phyloP scores from a whole-genome alignment of 2,888 invertebrate species.

The Ditula angustiorana region DNA sequence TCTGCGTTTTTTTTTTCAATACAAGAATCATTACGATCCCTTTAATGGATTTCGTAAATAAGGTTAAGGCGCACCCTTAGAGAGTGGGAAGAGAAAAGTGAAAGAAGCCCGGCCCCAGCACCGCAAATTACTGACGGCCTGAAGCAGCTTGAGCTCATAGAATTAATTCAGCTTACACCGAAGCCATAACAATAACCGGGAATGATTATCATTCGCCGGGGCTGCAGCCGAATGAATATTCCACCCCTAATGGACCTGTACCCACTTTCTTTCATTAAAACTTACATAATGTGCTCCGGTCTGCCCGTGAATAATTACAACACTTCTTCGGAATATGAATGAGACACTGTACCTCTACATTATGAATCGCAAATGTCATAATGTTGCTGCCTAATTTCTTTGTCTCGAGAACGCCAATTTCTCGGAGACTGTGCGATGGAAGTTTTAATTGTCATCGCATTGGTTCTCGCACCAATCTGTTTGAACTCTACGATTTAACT shows the following conservation, averaged over 20 bases:
- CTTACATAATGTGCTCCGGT: constrained; percentile 63
- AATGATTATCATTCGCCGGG: constrained; percentile 63
- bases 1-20: neutral
- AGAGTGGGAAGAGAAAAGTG: constrained; percentile 26
- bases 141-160: constrained; percentile 59
- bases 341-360: constrained; percentile 26
- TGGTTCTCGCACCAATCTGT: constrained; percentile 9
- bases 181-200: constrained; percentile 66
- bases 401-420: constrained; percentile 14
- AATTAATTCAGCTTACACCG: constrained; percentile 67
- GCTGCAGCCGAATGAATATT: constrained; percentile 65
- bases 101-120: constrained; percentile 12
- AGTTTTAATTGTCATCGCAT: constrained; percentile 25
- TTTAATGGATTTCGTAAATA: constrained; percentile 2
- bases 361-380: constrained; percentile 42
- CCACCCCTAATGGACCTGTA: constrained; percentile 63
- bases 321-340: constrained; percentile 57
- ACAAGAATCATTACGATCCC: neutral
- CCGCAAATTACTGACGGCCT: constrained; percentile 42
- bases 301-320: constrained; percentile 62
- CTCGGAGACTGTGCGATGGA: neutral
- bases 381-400: constrained; percentile 30
- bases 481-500: constrained; percentile 26
- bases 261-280: constrained; percentile 68
- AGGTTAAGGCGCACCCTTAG: constrained; percentile 10